Conservation (phyloP, 2,113 vertebrate genomes). For the Semicossyphus pulcher region DNA sequence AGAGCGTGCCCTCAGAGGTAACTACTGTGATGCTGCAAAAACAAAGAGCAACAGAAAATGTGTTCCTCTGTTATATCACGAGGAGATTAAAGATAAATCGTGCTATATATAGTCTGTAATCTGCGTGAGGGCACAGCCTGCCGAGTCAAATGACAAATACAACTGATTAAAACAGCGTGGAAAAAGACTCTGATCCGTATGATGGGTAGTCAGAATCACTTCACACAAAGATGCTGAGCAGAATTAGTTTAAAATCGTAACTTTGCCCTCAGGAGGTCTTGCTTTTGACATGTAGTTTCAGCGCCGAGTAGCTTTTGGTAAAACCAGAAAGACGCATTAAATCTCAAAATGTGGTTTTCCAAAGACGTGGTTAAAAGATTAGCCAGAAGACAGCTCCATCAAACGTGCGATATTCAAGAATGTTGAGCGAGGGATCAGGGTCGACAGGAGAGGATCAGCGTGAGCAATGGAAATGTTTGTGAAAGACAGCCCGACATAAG, state of each 20-base stretch:
- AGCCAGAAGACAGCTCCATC: constrained; percentile 31
- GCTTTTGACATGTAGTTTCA: constrained; percentile 23
- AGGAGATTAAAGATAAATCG: constrained; percentile 75
- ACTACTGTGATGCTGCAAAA: constrained; percentile 26
- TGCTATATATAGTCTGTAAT: constrained; percentile 76
- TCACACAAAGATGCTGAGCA: constrained; percentile 16
- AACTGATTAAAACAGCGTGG: not conserved
- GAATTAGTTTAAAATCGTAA: constrained; percentile 30
- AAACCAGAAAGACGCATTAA: constrained; percentile 28
- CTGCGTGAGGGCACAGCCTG: constrained; percentile 47
- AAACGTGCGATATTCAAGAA: constrained; percentile 20
- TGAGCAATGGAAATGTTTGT: constrained; percentile 35
- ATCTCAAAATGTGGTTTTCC: constrained; percentile 39
- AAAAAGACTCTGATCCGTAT: not conserved
- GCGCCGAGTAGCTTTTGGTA: constrained; percentile 21
- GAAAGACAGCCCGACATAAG: constrained; percentile 41
- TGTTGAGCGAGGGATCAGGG: constrained; percentile 39
- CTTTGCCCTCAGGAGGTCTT: constrained; percentile 23
- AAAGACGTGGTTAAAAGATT: constrained; percentile 46
- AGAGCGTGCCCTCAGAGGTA: constrained; percentile 46
- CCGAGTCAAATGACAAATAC: constrained; percentile 36
- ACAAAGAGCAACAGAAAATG: constrained; percentile 59
- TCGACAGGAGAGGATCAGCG: constrained; percentile 43
- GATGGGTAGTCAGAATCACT: constrained; percentile 18
- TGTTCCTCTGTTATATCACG: constrained; percentile 59